Conservation (phyloP, 2,113 vertebrate genomes). For the Osmerus mordax region DNA sequence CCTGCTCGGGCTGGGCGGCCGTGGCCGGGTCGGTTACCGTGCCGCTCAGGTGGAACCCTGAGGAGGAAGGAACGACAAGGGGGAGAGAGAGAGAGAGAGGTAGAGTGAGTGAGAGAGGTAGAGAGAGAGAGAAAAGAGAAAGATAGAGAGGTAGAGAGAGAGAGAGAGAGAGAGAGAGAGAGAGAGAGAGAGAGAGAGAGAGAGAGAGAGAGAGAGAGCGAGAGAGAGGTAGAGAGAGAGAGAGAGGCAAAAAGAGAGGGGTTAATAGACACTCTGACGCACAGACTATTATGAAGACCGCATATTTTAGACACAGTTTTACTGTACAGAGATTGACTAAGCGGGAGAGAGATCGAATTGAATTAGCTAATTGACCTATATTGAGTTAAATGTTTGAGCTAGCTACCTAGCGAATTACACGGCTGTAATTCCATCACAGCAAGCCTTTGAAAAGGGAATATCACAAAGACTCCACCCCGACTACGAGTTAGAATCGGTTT, state of each 20-base stretch:
- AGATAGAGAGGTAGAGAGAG: neutral
- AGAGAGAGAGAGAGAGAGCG: neutral
- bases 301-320: too few species aligned
- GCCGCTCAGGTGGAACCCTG: conserved; percentile 97
- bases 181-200: conserved; percentile 5
- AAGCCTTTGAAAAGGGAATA: neutral
- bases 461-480: neutral
- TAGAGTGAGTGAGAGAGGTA: neutral
- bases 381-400: neutral
- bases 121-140: conserved; percentile 24
- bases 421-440: neutral
- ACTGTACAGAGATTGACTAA: too few species aligned
- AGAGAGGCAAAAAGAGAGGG: conserved; percentile 13
- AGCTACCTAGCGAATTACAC: neutral
- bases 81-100: conserved; percentile 6
- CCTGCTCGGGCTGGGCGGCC: conserved; percentile 87
- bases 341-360: too few species aligned
- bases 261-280: too few species aligned
- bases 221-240: neutral
- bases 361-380: too few species aligned
- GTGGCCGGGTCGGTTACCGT: conserved; percentile 95
- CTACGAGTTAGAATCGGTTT: too few species aligned
- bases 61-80: neutral
- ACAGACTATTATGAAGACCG: too few species aligned
- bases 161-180: neutral